Conservation (phyloP, 2,888 invertebrate genomes). For the Pyralis farinalis region DNA sequence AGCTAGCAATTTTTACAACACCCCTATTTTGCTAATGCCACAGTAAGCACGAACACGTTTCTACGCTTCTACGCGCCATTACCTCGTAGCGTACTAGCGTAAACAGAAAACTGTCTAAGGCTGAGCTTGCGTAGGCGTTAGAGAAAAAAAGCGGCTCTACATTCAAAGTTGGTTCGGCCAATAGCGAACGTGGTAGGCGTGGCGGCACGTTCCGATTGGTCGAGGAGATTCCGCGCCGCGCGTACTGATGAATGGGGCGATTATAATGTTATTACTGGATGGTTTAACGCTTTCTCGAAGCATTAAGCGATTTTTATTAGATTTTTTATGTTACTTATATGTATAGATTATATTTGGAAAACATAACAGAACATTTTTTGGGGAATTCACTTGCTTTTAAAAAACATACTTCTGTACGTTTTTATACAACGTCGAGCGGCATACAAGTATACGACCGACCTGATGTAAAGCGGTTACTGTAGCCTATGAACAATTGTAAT, state of each 20-base stretch:
- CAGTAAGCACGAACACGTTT: too few species aligned
- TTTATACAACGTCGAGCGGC: too few species aligned
- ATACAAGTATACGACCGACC: too few species aligned
- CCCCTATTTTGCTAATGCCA: too few species aligned
- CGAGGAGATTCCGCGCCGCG: slow-evolving; percentile 32
- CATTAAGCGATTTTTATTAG: slow-evolving; percentile 19
- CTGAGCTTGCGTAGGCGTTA: slow-evolving; percentile 72
- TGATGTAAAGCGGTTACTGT: too few species aligned
- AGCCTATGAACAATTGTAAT: too few species aligned
- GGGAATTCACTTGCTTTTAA: too few species aligned
- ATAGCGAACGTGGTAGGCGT: slow-evolving; percentile 71
- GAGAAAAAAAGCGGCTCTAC: slow-evolving; percentile 76
- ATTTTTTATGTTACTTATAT: slow-evolving; percentile 21
- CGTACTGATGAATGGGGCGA: slow-evolving; percentile 54
- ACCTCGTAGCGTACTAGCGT: slow-evolving; percentile 14
- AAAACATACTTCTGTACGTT: too few species aligned
- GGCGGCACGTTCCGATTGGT: slow-evolving; percentile 62
- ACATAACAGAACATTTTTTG: too few species aligned
- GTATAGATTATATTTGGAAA: too few species aligned
- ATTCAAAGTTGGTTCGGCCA: slow-evolving; percentile 73
- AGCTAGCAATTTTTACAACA: too few species aligned
- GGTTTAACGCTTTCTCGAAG: slow-evolving; percentile 26
- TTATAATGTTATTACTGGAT: slow-evolving; percentile 60
- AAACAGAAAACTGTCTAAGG: slow-evolving; percentile 30
- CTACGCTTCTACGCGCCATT: slow-evolving; percentile 15